A percentile compares a stretch with the other conserved stretches of the same genome.
phyloP scores from a whole-genome alignment of 2,888 invertebrate species.

The Eurois occulta region DNA sequence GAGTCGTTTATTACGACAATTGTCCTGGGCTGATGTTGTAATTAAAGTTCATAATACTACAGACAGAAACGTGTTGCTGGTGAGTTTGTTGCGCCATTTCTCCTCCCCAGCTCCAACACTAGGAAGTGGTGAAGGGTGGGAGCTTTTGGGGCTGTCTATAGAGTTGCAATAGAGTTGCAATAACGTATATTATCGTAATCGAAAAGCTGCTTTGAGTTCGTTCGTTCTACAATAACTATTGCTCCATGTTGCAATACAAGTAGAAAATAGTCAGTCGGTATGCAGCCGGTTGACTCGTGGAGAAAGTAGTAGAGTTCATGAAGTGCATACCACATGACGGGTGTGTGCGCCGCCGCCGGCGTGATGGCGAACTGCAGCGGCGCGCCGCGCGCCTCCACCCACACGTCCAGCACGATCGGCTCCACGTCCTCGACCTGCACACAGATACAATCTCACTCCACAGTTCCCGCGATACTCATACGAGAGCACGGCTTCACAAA shows the following conservation, averaged over 20 bases:
- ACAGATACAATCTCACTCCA: neutral
- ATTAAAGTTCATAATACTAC: too few relatives aligned
- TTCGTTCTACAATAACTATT: neutral
- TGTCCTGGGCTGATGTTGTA: too few relatives aligned
- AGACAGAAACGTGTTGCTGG: too few relatives aligned
- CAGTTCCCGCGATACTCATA: neutral
- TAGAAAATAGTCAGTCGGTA: neutral
- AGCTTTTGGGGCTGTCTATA: too few relatives aligned
- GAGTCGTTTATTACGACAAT: too few relatives aligned
- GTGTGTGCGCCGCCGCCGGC: conserved; percentile 30
- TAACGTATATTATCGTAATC: too few relatives aligned
- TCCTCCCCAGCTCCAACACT: too few relatives aligned
- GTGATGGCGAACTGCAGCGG: conserved; percentile 76
- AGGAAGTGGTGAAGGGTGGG: too few relatives aligned
- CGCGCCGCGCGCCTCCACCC: conserved; percentile 78
- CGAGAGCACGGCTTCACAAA: neutral
- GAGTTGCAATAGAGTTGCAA: too few relatives aligned
- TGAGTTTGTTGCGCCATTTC: too few relatives aligned
- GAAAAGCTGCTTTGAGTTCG: neutral
- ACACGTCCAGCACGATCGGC: conserved; percentile 81
- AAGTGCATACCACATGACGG: conserved; percentile 68
- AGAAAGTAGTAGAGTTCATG: neutral
- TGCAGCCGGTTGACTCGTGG: neutral
- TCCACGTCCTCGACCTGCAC: conserved; percentile 73
- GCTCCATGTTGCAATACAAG: neutral